Evolutionary conservation across 92 coral and sea anemone genomes (phyloP), one percentile per base, ranked within the genome.

Genomic region (Porites cylindrica): DNA sequence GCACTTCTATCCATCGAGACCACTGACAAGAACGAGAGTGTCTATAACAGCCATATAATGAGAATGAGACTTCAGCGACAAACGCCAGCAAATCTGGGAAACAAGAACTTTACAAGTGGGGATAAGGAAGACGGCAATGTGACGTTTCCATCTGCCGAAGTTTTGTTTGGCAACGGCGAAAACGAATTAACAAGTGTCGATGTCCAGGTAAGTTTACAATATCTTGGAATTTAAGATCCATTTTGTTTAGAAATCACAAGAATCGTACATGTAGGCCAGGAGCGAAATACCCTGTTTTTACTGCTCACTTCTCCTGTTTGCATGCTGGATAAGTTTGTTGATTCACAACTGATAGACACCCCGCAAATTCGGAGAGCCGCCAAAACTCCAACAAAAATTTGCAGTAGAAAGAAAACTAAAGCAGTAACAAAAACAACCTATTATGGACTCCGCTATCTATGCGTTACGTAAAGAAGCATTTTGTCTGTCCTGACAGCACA

Each of bases 21-120:
- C 8, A 70, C 79, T 10, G 94, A 94, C 20, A 91, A 93, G 53
- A 85, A 77, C 23, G 93, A 93, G 59, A 91, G 81, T 26, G 87
- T 84, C 20, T 82, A 91, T 51, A 86, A 91, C 50, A 94, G 90
- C 9, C 87, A 85, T 20, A 75, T 58, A 19, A 75, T 94, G 14
- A 89, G 85, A 10, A 29, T 94, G 76, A 81, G 87, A 11, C 69
- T 94, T 85, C 91, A 91, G 83, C 85, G 96, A 23, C 89, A 94
- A 61, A 78, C 72, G n/a, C 93, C 96, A 17, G 84, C 88, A 18
- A 86, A 89, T 71, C 83, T 94, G 87, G 95, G 95, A 26, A 89
- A 92, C 59, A 92, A 74, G 29, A 59, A 89, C 6, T 62, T 18
- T 18, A 83, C 32, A 29, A 29, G 85, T 56, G 61, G 61, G 8